Evolutionary conservation across 2,888 invertebrate species (phyloP), one percentile per base, ranked within the genome.

Genomic region (Nemurella pictetii): DNA sequence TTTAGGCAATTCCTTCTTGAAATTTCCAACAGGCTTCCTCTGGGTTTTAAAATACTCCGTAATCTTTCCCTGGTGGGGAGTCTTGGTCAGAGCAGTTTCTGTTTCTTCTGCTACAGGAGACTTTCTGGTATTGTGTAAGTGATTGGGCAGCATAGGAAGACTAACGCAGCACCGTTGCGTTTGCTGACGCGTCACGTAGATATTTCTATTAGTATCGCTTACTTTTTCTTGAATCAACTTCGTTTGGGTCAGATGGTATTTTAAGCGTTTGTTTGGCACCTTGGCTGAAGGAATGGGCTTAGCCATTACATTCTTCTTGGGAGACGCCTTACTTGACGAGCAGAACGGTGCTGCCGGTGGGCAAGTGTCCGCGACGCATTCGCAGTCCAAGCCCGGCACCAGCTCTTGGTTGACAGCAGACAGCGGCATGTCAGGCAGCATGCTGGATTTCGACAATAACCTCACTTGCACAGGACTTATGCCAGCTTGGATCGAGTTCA

Each of bases 1-100:
- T 72, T 82, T 82, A 36, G 83, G 77, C 25, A 84, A 29, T 26
- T 86, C 86, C 75, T 85, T 85, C 72, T 85, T 85, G 15, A 84
- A 73, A n/a, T 85, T 84, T 81, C 36, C 85, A 20, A 93, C 92
- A 35, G 94, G 93, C 91, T 96, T 96, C 92, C 95, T 94, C 90
- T 96, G 96, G 87, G 95, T 94, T 90, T 95, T 96, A 90, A 96
- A 96, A 90, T 94, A 96, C 89, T 96, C 96, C 30, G 95, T 95
- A 89, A 96, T 96, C 90, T 96, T 95, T 83, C 95, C 96, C 90
- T 95, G 96, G 86, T 91, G 90, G 87, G 80, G 85, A 84, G 36
- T 20, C 75, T 84, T 84, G 29, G 72, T n/a, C n/a, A 27, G 27
- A 20, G 73, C 55, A 74, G 4, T 27, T n/a, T 25, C 25, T 30